Evolutionary conservation across 2,797 vertebrate genomes (phyloP), one percentile per base, ranked within the genome.

Genomic region (Hylomyscus alleni): DNA sequence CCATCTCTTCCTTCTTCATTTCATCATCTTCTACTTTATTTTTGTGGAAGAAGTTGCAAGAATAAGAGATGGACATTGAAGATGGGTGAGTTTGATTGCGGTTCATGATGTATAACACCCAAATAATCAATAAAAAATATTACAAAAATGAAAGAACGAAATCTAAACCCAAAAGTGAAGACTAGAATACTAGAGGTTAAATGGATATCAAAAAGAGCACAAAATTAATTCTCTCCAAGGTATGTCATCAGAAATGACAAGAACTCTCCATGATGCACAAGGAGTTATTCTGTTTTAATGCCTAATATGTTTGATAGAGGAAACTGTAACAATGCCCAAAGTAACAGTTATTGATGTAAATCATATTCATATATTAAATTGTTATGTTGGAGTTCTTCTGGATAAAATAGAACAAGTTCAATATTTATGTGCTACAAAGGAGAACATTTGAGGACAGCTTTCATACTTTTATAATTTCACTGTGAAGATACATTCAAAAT

Each of bases 391-490:
- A 91, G 2, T 67, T 94, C 82, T 90, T 92, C 76, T 88, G 13
- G 17, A 54, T 90, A 88, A 87, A 90, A 84, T 88, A 20, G 15
- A 44, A 77, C 44, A 78, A 37, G 47, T 37, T 62, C 14, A 84
- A 50, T 87, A 90, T 75, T 73, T 90, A 78, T 86, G 14, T 62
- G 60, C 6, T 72, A 37, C 37, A 89, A 93, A 77, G 88, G 31
- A 67, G 2, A 90, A 92, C 72, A 85, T 67, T 90, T 90, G 13
- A 90, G 15, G 17, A 78, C 24, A 92, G n/a, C 60, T 89, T 89
- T 89, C 56, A 95, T 29, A 40, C 37, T 89, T 67, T 84, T 97
- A 7, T 72, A 83, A 87, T 78, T 73, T 95, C n/a, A 95, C 76
- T 86, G 3, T 29, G 60, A 13, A 3, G 2, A 94, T 78, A 67